These are phyloP conservation scores for Diarsia dahlii DNA, from an alignment of 2,888 invertebrate species.

Conservation along the genomic window DNA sequence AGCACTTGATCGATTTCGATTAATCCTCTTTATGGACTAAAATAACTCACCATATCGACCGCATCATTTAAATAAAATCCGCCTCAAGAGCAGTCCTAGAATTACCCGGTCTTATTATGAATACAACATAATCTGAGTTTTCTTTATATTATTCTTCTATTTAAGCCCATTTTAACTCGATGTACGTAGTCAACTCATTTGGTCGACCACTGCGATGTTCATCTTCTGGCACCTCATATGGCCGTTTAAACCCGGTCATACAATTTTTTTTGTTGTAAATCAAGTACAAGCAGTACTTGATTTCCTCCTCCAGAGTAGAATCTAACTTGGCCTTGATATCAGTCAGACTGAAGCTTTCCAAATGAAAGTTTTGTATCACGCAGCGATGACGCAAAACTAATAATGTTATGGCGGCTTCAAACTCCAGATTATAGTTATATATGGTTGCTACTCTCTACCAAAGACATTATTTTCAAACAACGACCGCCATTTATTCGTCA, in stretches of 20 bases:
- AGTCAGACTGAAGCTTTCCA: no score
- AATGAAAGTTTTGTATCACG: not conserved
- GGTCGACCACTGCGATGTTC: not conserved
- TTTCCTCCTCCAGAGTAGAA: no score
- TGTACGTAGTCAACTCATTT: not conserved
- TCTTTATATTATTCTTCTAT: not conserved
- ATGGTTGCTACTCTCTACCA: not conserved
- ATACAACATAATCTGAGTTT: not conserved
- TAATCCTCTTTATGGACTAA: not conserved
- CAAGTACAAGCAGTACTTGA: no score
- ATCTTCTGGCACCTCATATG: not conserved
- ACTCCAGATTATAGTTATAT: not conserved
- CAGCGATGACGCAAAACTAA: not conserved
- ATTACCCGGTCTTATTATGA: not conserved
- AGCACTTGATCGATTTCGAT: not conserved
- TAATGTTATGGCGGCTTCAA: not conserved
- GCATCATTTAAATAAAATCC: conserved; percentile 15
- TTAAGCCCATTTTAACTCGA: not conserved
- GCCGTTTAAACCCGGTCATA: not conserved
- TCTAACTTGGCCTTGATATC: no score
- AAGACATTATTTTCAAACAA: conserved; percentile 7
- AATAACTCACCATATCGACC: conserved; percentile 7
- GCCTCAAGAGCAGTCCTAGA: not conserved
- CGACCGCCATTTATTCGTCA: not conserved
- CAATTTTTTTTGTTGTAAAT: not conserved